These are phyloP conservation scores for Campoplex nolae DNA, from an alignment of 2,888 invertebrate species.

Conservation along the genomic window DNA sequence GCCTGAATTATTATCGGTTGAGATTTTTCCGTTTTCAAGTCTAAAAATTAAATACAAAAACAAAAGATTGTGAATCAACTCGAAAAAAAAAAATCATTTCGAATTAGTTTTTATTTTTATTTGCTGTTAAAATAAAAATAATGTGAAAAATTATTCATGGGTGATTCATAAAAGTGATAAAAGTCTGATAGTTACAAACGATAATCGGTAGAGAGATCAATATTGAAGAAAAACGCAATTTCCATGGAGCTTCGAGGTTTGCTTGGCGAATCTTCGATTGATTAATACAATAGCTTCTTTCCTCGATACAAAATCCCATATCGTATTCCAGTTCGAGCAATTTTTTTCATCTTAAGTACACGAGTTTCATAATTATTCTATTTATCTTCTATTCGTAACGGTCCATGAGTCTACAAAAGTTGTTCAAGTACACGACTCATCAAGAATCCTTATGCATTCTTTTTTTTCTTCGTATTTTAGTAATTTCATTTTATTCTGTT, in stretches of 20 bases:
- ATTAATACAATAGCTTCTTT: background rate
- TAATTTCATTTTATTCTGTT: conserved; percentile 18
- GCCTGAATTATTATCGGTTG: conserved; percentile 76
- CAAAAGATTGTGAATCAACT: conserved; percentile 67
- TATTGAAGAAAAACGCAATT: conserved; percentile 1
- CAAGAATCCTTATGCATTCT: conserved; percentile 12
- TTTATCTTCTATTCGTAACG: conserved; percentile 10
- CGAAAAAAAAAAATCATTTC: conserved; percentile 69
- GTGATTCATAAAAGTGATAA: conserved; percentile 5
- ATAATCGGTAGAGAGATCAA: conserved; percentile 17
- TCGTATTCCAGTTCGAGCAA: conserved; percentile 19
- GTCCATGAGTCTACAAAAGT: conserved; percentile 48
- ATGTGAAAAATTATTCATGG: conserved; percentile 7
- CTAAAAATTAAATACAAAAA: conserved; percentile 68
- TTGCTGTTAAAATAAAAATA: background rate
- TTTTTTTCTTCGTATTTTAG: conserved; percentile 12
- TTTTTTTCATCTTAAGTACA: conserved; percentile 56
- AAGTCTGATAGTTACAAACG: conserved; percentile 3
- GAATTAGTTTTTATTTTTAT: background rate
- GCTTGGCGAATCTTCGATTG: conserved; percentile 55
- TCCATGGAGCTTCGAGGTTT: conserved; percentile 25
- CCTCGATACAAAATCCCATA: conserved; percentile 43
- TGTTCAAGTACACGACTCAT: conserved; percentile 6
- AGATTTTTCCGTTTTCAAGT: conserved; percentile 74
- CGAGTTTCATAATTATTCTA: conserved; percentile 33